These are phyloP conservation scores for Leptinotarsa tumamoca DNA, from an alignment of 2,888 invertebrate genomes.

Conservation along the genomic window DNA sequence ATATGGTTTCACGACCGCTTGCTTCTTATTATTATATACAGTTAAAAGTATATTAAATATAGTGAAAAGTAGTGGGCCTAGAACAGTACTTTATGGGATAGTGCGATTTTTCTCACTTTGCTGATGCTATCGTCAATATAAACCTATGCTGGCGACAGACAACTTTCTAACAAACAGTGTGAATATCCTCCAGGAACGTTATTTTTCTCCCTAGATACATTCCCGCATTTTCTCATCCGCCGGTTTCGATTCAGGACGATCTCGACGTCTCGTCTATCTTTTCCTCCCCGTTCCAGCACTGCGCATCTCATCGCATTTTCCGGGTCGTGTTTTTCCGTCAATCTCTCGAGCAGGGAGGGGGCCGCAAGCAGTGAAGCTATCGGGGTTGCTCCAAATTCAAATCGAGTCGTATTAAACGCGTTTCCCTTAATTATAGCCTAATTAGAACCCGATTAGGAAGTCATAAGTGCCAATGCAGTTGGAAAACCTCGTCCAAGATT, in stretches of 20 bases:
- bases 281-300: slow-evolving; percentile 21
- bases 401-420: slow-evolving; percentile 61
- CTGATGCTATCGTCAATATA: no score
- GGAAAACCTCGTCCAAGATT: slow-evolving; percentile 55
- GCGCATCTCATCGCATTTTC: slow-evolving; percentile 36
- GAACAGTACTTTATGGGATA: no score
- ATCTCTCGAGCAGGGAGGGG: slow-evolving; percentile 58
- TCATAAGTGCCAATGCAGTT: slow-evolving; percentile 56
- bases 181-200: no score
- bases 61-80: no score
- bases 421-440: slow-evolving; percentile 62
- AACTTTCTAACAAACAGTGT: no score
- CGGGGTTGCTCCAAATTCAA: slow-evolving; percentile 64
- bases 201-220: no score
- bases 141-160: no score
- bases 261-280: slow-evolving; percentile 10
- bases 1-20: no score
- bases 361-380: slow-evolving; percentile 57
- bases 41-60: no score
- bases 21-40: no score
- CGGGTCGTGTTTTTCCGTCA: slow-evolving; percentile 41
- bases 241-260: background rate
- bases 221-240: background rate
- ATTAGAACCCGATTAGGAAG: slow-evolving; percentile 59
- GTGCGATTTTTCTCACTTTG: no score